Evolutionary conservation across 2,113 vertebrate genomes (phyloP).

Genomic region (Pygoscelis adeliae): DNA sequence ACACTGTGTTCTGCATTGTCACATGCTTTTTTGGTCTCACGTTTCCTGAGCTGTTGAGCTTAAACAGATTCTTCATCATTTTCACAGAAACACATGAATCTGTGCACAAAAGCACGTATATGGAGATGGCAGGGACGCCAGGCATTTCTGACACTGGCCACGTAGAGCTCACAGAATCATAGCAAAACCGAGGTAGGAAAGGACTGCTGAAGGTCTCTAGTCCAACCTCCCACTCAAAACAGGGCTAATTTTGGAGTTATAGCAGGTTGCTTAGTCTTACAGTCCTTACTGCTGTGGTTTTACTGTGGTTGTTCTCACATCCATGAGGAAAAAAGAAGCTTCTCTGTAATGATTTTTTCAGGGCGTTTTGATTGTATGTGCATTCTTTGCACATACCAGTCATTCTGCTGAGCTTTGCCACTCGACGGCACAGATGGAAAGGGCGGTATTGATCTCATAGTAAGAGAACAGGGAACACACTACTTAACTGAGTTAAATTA

Average conservation of each 20-base stretch:
- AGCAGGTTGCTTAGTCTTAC: not conserved
- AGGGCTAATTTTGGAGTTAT: not conserved
- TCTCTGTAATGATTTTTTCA: not conserved
- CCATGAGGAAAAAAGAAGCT: not conserved
- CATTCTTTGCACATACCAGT: not conserved
- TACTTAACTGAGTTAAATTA: not conserved
- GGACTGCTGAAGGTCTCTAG: not conserved
- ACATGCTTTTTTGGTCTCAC: not conserved
- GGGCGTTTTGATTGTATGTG: not conserved
- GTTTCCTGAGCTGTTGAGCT: not conserved
- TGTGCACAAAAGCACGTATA: not conserved
- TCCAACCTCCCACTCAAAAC: not conserved
- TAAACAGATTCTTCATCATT: not conserved
- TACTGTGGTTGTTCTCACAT: not conserved
- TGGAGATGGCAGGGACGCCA: not conserved
- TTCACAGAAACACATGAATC: not conserved
- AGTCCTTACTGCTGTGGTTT: not conserved
- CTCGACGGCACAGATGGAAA: accelerated
- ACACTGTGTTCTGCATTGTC: not conserved
- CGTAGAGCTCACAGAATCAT: not conserved
- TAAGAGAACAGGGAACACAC: not conserved
- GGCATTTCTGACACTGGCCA: not conserved
- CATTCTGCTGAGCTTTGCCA: not conserved
- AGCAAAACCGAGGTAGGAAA: not conserved
- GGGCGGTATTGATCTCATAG: not conserved